Base-by-base conservation (phyloP, 2,888 invertebrate genomes). In the Melipona bicolor region DNA sequence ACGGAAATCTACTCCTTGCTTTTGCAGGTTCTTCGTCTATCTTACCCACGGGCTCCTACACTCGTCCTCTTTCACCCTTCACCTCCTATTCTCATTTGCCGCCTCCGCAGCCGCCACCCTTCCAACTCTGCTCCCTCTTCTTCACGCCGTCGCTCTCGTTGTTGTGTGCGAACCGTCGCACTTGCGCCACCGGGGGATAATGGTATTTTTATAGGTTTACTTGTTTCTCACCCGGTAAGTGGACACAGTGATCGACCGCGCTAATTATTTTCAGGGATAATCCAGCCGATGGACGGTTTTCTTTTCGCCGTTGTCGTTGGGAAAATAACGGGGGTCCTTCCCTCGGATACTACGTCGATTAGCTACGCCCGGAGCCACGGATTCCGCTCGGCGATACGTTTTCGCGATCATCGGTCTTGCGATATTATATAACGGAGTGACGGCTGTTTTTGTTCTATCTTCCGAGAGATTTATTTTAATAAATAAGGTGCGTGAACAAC, bases 181-280 rank as follows among this genome's bases (percentile, higher is more conserved):
- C 88, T 91, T 91, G 88, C 78, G 81, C 77, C 85, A 76, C 71
- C 62, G 73, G 85, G 43, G 43, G 88, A 85, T 90, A 90, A 92
- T 90, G 86, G 86, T 90, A 89, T 91, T 91, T 92, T 91, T 90
- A 90, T 91, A 90, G 89, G 88, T 87, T 89, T 85, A 85, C 87
- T 85, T 88, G 84, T 83, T 83, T 87, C 87, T 77, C 89, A 85
- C 88, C 72, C 79, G 81, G 56, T 70, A 75, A 86, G 76, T 83
- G 89, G 86, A 86, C 82, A 75, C 84, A 74, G 72, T 84, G 88
- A 90, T 89, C 89, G 87, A 89, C 79, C 88, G 77, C 79, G 87
- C 88, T 90, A 90, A 90, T 90, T 90, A 90, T 85, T 90, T 89
- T 80, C 80, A 79, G 68, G 78, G 88, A 89, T 88, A 87, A 89